Evolutionary conservation across 2,888 invertebrate genomes (phyloP), one percentile per base, ranked within the genome.

Genomic region (Drosophila peninsularis): DNA sequence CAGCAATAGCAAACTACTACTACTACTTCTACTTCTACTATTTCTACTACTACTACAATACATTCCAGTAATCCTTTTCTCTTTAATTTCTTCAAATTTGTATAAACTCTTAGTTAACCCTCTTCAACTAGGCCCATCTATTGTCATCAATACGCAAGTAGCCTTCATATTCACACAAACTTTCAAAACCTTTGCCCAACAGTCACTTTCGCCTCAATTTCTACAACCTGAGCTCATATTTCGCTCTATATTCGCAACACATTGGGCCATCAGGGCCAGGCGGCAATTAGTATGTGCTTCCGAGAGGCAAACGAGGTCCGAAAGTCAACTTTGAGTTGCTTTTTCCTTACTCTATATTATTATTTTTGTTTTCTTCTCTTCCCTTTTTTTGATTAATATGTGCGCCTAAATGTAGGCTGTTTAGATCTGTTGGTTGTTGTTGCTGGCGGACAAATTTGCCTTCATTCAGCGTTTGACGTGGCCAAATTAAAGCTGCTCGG

Each of bases 401-500:
- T 64, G 49, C 52, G 75, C 75, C 65, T 45, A 58, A 71, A 72
- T 66, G 67, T 65, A 67, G 69, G 69, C 80, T 44, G 56, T 21
- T 55, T 45, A 47, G 36, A 55, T 66, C 64, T 77, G 71, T 30
- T 13, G 13, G 14, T 14, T 30, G 7, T 41, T 53, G 54, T 11
- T 54, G 50, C 14, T 58, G 57, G 4, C 42, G 55, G 85, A 88
- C 86, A 88, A 89, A 88, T 89, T 89, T 89, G 86, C 75, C 71
- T 86, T 75, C 83, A 78, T 80, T 88, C 87, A 73, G 71, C 73
- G 64, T 77, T 88, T 88, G 89, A 86, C 83, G 89, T 77, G 80
- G 68, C 77, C 66, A 83, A 78, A 83, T 89, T 73, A 88, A 88
- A 83, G 84, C 84, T 67, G 68, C 81, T 87, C 71, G 76, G 81